Conservation (phyloP, 2,888 invertebrate species). For the Polyploca ridens region DNA sequence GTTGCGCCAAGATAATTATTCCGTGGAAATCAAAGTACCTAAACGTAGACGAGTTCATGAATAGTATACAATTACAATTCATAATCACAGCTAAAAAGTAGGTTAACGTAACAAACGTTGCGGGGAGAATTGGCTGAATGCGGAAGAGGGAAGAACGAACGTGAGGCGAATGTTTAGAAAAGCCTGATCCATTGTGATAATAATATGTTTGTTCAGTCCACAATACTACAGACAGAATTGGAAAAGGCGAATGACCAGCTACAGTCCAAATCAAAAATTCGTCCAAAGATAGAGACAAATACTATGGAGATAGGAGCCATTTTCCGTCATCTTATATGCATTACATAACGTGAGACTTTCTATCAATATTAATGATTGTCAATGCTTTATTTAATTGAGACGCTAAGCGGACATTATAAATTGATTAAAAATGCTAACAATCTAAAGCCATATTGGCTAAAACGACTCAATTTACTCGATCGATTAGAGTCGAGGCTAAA, state of each 20-base stretch:
- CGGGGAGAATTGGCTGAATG: background rate
- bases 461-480: conserved; percentile 48
- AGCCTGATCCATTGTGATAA: background rate
- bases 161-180: background rate
- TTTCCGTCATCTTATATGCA: background rate
- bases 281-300: background rate
- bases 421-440: conserved; percentile 37
- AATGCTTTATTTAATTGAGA: background rate
- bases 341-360: background rate
- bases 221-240: background rate
- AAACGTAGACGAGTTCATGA: background rate
- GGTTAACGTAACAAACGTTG: background rate
- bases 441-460: conserved; percentile 39
- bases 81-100: background rate
- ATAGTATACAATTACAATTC: background rate
- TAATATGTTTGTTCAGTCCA: background rate
- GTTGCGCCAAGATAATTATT: background rate
- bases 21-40: background rate
- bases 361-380: background rate
- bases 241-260: background rate
- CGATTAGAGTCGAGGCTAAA: conserved; percentile 52
- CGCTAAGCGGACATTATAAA: conserved; percentile 23
- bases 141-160: background rate
- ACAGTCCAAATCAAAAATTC: background rate
- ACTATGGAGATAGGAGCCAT: background rate